Conservation (phyloP, 2,113 vertebrate species). For the Caranx melampygus region DNA sequence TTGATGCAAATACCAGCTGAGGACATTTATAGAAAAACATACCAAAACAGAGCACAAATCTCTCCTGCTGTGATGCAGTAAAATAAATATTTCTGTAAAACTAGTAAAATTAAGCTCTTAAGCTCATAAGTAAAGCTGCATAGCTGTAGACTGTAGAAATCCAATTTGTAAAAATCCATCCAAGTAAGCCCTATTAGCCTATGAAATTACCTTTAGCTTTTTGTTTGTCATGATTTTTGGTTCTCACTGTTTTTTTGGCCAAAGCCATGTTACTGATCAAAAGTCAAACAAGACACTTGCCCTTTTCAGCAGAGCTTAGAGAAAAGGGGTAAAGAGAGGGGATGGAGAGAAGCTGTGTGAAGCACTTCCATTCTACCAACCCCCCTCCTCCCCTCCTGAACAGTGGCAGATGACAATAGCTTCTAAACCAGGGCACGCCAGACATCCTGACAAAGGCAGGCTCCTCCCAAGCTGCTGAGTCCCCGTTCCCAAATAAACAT, state of each 20-base stretch:
- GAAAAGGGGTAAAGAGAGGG: conserved; percentile 42
- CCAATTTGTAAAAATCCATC: conserved; percentile 47
- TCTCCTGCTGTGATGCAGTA: conserved; percentile 1
- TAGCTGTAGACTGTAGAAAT: conserved; percentile 45
- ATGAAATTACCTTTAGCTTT: conserved; percentile 27
- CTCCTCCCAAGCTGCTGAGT: conserved; percentile 78
- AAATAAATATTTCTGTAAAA: conserved; percentile 33
- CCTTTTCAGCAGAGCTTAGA: conserved; percentile 42
- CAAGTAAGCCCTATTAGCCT: conserved; percentile 28
- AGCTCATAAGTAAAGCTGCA: conserved; percentile 48
- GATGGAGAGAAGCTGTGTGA: conserved; percentile 62
- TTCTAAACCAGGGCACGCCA: conserved; percentile 82
- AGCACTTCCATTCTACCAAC: conserved; percentile 69
- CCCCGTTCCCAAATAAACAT: conserved; percentile 74
- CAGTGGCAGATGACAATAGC: conserved; percentile 83
- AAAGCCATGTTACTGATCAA: conserved; percentile 27
- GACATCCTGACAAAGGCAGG: conserved; percentile 83
- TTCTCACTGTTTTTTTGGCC: conserved; percentile 6
- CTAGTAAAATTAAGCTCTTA: conserved; percentile 42
- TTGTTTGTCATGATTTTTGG: conserved; percentile 13
- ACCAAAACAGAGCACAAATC: neutral
- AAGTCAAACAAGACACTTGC: conserved; percentile 63
- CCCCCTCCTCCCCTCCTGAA: conserved; percentile 72
- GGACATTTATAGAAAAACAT: conserved; percentile 8
- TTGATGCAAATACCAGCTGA: neutral